Conservation (phyloP, 2,797 vertebrate species). For the Potorous gilbertii region DNA sequence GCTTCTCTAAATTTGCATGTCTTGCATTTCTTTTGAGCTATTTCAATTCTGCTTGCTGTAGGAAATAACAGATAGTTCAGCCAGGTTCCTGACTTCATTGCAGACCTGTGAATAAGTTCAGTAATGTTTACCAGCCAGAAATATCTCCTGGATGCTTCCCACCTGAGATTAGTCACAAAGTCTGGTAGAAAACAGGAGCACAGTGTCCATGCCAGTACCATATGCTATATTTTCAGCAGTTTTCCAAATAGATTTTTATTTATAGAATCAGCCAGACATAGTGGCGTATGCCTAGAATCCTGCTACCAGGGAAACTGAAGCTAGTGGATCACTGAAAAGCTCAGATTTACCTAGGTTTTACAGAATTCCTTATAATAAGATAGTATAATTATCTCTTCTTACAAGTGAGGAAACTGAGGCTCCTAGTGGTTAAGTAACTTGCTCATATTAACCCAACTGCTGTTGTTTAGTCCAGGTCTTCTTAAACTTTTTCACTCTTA, state of each 20-base stretch:
- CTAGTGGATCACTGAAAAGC: not conserved
- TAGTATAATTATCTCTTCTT: not conserved
- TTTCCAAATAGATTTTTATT: not conserved
- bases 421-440: not conserved
- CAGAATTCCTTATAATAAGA: no score
- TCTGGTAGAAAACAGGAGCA: slow-evolving; percentile 4
- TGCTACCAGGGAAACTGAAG: not conserved
- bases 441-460: not conserved
- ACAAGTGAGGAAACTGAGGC: not conserved
- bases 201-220: not conserved
- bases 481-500: no score
- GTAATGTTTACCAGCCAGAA: not conserved
- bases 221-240: not conserved
- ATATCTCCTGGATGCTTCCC: not conserved
- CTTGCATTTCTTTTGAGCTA: no score
- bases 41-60: not conserved
- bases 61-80: not conserved
- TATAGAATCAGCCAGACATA: not conserved
- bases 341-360: not conserved
- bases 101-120: not conserved
- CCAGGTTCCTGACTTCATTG: not conserved
- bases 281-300: not conserved
- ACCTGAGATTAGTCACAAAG: not conserved
- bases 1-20: no score
- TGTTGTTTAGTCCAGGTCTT: no score